Conservation (phyloP, 2,797 vertebrate species). For the Phylloscopus collybita region DNA sequence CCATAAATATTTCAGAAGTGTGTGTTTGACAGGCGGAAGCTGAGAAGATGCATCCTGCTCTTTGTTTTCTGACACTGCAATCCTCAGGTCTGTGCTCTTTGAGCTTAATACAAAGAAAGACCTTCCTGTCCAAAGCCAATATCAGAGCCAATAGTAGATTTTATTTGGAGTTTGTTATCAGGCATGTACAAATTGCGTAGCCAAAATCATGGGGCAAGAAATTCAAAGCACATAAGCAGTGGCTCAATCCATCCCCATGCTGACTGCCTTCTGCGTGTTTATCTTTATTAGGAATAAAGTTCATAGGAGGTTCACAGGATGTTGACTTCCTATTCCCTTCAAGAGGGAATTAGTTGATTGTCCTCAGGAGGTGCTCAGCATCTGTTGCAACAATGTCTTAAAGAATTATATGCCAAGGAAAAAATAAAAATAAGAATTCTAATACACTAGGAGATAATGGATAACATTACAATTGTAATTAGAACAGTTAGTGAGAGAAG, state of each 20-base stretch:
- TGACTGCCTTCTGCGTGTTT: not conserved
- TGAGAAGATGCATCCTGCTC: slow-evolving; percentile 14
- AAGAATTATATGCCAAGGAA: not conserved
- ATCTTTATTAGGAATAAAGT: slow-evolving; percentile 5
- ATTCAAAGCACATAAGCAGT: not conserved
- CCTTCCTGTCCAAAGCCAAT: slow-evolving; percentile 8
- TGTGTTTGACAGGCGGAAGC: slow-evolving; percentile 44
- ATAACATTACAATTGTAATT: not conserved
- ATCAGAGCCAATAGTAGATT: not conserved
- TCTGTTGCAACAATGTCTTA: not conserved
- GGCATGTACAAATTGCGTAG: slow-evolving; percentile 1
- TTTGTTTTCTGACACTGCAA: slow-evolving; percentile 38
- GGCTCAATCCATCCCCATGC: not conserved
- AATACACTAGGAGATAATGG: not conserved
- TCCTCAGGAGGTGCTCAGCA: not conserved
- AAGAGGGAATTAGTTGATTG: slow-evolving; percentile 10
- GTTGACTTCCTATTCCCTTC: slow-evolving; percentile 1
- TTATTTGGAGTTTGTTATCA: slow-evolving; percentile 45
- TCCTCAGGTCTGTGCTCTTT: slow-evolving; percentile 29
- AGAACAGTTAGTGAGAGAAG: not conserved
- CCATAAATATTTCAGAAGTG: slow-evolving; percentile 74
- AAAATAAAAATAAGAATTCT: not conserved
- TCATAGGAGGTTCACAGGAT: slow-evolving; percentile 4
- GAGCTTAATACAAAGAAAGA: slow-evolving; percentile 36
- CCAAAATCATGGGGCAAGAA: not conserved